Evolutionary conservation across 2,113 vertebrate genomes (phyloP), one percentile per base, ranked within the genome.

Genomic region (Naja naja): DNA sequence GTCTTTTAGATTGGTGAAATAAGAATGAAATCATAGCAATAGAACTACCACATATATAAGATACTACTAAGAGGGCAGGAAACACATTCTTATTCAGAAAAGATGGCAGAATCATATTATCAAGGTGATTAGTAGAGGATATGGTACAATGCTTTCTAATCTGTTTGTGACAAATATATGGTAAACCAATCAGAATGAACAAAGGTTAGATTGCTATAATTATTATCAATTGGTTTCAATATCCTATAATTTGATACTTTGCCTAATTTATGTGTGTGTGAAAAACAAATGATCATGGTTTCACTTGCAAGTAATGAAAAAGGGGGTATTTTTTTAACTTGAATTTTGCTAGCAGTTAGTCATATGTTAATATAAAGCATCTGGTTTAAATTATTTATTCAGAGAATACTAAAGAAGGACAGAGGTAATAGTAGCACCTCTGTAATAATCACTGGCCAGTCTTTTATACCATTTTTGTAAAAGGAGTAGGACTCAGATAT

Each of bases 181-280:
- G 90, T 56, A 90, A 11, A 30, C 30, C 88, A 92, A 90, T 89
- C 94, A 95, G 89, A 94, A 94, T 88, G 92, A 91, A 91, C 93
- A 95, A 96, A 93, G 93, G 64, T 94, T 91, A 94, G 94, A 92
- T 94, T 96, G 92, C 91, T 96, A 12, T 95, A 96, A 97, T 96
- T 95, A 85, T 92, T 74, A 94, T 69, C 54, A 94, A 90, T 96
- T 96, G 95, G 27, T 49, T 96, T 95, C 94, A 95, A 92, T 0
- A 94, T 54, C 92, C 93, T 93, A 91, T 93, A 91, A 90, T 92
- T 85, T 93, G 47, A 95, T 93, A 56, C 69, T 94, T 94, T 87
- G 56, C 52, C 85, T 43, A 91, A 87, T 10, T 25, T 74, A 18
- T n/a, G 43, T 90, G 34, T 85, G 3, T 55, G 64, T 87, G 43